phyloP scores from a whole-genome alignment of 2,113 vertebrate species.

The Lampris megalopsis region DNA sequence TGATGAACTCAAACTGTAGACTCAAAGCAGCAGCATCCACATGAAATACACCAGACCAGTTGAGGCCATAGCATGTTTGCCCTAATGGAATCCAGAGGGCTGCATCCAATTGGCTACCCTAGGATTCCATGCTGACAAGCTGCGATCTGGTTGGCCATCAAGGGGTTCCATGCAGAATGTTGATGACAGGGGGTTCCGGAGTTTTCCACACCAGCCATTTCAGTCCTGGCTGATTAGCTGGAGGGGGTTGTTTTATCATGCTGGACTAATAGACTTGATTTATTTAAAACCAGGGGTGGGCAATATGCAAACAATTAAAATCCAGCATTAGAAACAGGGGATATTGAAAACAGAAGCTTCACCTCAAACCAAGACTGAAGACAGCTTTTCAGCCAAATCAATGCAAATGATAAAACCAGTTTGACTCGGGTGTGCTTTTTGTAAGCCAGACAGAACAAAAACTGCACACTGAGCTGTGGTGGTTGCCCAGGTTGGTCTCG shows the following conservation, averaged over 20 bases:
- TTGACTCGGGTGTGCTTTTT: conserved; percentile 16
- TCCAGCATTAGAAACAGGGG: background rate
- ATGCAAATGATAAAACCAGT: background rate
- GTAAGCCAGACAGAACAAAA: background rate
- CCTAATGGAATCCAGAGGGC: conserved; percentile 72
- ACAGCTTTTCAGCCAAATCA: background rate
- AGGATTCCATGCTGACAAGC: conserved; percentile 36
- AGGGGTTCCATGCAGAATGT: conserved; percentile 12
- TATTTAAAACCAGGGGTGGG: conserved; percentile 8
- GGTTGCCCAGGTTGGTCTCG: conserved; percentile 5
- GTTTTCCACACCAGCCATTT: conserved; percentile 39
- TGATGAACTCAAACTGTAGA: conserved; percentile 57
- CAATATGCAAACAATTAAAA: too few relatives aligned
- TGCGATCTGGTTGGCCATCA: background rate
- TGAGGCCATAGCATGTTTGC: conserved; percentile 44
- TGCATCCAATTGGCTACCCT: conserved; percentile 40
- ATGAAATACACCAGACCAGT: conserved; percentile 50
- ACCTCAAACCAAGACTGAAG: background rate
- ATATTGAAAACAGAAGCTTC: background rate
- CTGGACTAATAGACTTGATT: conserved; percentile 37
- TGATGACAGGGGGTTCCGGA: conserved; percentile 54
- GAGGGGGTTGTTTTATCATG: conserved; percentile 10
- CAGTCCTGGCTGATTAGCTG: background rate
- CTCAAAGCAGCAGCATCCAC: conserved; percentile 53
- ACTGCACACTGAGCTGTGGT: too few relatives aligned